A percentile compares a stretch with the other conserved stretches of the same genome.
phyloP scores from a whole-genome alignment of 1,140 invertebrate genomes.

The Bombus pyrosoma region DNA sequence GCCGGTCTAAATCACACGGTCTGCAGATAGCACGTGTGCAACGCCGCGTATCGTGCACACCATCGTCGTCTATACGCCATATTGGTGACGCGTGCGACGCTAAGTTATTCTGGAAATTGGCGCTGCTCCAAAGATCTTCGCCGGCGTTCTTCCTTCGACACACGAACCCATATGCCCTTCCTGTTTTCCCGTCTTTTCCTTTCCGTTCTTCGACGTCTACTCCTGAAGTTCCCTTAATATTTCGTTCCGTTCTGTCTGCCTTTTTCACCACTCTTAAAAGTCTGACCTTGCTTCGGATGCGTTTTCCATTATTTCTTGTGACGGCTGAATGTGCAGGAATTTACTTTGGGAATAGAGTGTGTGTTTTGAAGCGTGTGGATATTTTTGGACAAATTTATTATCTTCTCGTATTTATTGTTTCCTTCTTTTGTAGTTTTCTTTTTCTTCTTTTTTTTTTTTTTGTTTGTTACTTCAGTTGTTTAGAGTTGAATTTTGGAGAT shows the following conservation, averaged over 20 bases:
- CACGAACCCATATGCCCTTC: conserved; percentile 26
- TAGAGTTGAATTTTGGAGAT: neutral
- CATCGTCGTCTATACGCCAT: neutral
- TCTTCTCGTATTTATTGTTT: neutral
- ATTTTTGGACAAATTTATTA: too few species aligned
- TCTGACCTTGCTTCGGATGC: neutral
- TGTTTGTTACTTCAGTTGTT: neutral
- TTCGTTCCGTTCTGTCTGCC: neutral
- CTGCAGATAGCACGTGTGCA: conserved; percentile 21
- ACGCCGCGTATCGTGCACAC: neutral
- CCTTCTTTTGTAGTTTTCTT: too few species aligned
- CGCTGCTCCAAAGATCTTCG: conserved; percentile 47
- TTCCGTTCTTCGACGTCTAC: neutral
- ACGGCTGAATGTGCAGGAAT: neutral
- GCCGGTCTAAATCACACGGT: conserved; percentile 37
- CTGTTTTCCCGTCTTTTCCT: neutral
- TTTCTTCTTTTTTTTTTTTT: neutral
- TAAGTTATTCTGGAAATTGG: conserved; percentile 68
- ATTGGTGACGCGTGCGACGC: conserved; percentile 51
- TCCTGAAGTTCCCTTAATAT: neutral
- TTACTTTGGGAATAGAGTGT: neutral
- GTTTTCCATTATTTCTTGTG: too few species aligned
- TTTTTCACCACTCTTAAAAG: neutral
- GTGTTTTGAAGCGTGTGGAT: too few species aligned
- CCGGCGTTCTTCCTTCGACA: conserved; percentile 29